These are phyloP conservation scores for Drosophila parvula DNA, from an alignment of 1,140 invertebrate species.

Conservation along the genomic window DNA sequence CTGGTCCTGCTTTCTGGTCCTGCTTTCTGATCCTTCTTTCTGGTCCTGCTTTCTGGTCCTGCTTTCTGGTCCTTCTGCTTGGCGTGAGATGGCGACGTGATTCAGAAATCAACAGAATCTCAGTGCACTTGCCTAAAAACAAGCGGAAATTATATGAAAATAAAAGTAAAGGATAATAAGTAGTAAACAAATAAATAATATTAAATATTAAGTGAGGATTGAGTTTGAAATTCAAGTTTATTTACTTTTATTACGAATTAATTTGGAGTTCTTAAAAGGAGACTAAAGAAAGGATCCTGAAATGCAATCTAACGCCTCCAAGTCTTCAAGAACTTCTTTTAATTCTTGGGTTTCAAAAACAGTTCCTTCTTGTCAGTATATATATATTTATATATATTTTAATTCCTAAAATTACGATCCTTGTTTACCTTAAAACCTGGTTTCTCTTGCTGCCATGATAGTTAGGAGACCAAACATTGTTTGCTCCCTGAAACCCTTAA, in stretches of 20 bases:
- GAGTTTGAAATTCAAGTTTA: too few species aligned
- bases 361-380: not conserved
- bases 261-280: too few species aligned
- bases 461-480: not conserved
- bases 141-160: too few species aligned
- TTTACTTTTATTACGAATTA: too few species aligned
- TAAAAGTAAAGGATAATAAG: too few species aligned
- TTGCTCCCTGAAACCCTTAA: not conserved
- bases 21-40: conserved; percentile 21
- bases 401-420: not conserved
- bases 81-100: conserved; percentile 22
- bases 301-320: too few species aligned
- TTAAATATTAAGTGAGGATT: not conserved
- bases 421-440: not conserved
- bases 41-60: conserved; percentile 26
- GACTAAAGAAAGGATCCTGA: too few species aligned
- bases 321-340: too few species aligned
- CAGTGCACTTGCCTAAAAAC: not conserved
- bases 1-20: conserved; percentile 30
- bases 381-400: too few species aligned
- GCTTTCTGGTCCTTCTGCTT: conserved; percentile 16
- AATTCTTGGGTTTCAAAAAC: not conserved
- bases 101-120: conserved; percentile 7
- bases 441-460: conserved; percentile 1
- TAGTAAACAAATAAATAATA: too few species aligned